Base-by-base conservation (phyloP, 2,888 invertebrate genomes). In the Hedychridium roseum region DNA sequence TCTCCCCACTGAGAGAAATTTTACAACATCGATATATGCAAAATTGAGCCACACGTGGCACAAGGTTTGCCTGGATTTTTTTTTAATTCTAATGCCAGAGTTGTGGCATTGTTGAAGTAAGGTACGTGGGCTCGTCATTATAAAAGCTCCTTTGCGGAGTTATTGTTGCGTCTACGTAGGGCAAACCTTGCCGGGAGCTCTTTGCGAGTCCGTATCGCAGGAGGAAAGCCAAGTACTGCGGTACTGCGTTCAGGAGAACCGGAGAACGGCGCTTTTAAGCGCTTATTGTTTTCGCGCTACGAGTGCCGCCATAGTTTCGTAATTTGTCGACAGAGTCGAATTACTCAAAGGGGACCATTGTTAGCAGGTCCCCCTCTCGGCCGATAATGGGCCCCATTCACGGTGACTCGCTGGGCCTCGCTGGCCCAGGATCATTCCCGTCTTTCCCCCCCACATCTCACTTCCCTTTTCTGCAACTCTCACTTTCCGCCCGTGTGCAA, bases 301-400 rank as follows among this genome's bases (percentile, higher is more conserved):
- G 39, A 30, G 45, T 51, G 52, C n/a, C n/a, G n/a, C n/a, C 57
- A 56, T 60, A 63, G 53, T 66, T 66, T 58, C 58, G 66, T 59
- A 66, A 71, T 74, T 71, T 66, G 67, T 68, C 66, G 66, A 65
- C 60, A 49, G 67, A 60, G 61, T 73, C 67, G 60, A 67, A 71
- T 73, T 71, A 68, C 73, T 69, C 62, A 68, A 73, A 71, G 70
- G 61, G 47, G 51, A 37, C 67, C 66, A 67, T 71, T 71, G 70
- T 72, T 63, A 43, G 26, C 40, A 35, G 42, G 41, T 47, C 43
- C 48, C 40, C 39, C 38, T 39, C n/a, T n/a, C 43, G 45, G 40
- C 50, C 58, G 57, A 73, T 72, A 73, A 72, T 70, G 66, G 66
- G 57, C 57, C 43, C 66, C 70, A 67, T 70, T 72, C 68, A 72